phyloP scores from a whole-genome alignment of 1,140 invertebrate genomes.

The Penaeus chinensis region DNA sequence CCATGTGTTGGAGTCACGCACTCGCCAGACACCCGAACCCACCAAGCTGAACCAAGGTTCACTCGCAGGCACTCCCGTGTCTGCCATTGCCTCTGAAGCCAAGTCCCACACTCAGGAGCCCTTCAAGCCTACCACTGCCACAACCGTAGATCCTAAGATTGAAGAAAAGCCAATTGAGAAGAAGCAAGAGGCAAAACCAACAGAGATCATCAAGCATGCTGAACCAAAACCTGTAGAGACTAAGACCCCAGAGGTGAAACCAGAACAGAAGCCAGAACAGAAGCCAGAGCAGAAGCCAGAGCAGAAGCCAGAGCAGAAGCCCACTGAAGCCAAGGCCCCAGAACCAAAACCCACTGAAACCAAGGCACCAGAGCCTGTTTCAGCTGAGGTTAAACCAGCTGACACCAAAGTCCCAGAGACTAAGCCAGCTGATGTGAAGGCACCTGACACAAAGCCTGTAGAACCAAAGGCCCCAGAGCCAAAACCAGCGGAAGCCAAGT shows the following conservation, averaged over 20 bases:
- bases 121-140: slow-evolving; percentile 52
- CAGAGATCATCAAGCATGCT: slow-evolving; percentile 13
- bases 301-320: background rate
- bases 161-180: slow-evolving; percentile 50
- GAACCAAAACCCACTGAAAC: slow-evolving; percentile 38
- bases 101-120: slow-evolving; percentile 57
- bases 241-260: slow-evolving; percentile 32
- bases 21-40: slow-evolving; percentile 63
- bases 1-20: slow-evolving; percentile 60
- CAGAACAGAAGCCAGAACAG: background rate
- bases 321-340: slow-evolving; percentile 33
- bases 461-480: slow-evolving; percentile 24
- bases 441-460: slow-evolving; percentile 7
- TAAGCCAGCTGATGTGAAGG: slow-evolving; percentile 16
- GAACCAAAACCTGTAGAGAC: slow-evolving; percentile 39
- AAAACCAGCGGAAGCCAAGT: slow-evolving; percentile 29
- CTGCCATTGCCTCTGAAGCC: slow-evolving; percentile 51
- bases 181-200: background rate
- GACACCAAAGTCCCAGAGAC: slow-evolving; percentile 43
- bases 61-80: slow-evolving; percentile 60
- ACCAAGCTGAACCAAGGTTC: slow-evolving; percentile 63
- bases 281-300: slow-evolving; percentile 19
- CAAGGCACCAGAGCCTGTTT: slow-evolving; percentile 28
- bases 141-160: slow-evolving; percentile 55
- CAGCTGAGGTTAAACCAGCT: slow-evolving; percentile 9